Conservation (phyloP, 35 echinoderm and acorn worm species). For the Lytechinus variegatus region DNA sequence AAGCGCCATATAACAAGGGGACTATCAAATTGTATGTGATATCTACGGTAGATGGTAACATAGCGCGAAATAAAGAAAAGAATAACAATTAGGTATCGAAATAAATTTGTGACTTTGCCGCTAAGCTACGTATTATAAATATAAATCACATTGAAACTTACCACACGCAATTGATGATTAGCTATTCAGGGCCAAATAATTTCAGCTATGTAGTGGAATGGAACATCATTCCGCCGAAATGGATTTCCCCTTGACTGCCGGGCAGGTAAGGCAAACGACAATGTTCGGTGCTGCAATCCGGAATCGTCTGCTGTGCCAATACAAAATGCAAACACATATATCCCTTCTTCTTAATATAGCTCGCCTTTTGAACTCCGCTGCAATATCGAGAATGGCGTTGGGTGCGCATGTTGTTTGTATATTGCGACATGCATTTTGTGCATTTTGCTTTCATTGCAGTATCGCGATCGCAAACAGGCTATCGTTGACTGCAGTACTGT, state of each 20-base stretch:
- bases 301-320: background rate
- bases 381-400: background rate
- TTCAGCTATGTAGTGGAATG: background rate
- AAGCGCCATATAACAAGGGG: too few species aligned
- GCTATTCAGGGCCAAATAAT: background rate
- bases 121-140: background rate
- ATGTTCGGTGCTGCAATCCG: background rate
- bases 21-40: background rate
- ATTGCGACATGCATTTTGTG: background rate
- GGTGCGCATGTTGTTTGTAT: background rate
- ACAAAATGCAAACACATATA: background rate
- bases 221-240: background rate
- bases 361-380: background rate
- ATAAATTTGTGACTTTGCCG: background rate
- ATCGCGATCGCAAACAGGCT: background rate
- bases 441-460: background rate
- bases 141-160: background rate
- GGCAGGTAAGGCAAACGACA: background rate
- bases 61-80: background rate
- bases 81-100: background rate
- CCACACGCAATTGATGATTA: background rate
- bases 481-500: background rate
- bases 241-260: background rate
- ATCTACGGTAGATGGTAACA: background rate
- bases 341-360: background rate